Percentiles rank a stretch among this genome's conserved stretches.
Conservation (phyloP, 2,888 invertebrate species). For the Harmothoe impar region DNA sequence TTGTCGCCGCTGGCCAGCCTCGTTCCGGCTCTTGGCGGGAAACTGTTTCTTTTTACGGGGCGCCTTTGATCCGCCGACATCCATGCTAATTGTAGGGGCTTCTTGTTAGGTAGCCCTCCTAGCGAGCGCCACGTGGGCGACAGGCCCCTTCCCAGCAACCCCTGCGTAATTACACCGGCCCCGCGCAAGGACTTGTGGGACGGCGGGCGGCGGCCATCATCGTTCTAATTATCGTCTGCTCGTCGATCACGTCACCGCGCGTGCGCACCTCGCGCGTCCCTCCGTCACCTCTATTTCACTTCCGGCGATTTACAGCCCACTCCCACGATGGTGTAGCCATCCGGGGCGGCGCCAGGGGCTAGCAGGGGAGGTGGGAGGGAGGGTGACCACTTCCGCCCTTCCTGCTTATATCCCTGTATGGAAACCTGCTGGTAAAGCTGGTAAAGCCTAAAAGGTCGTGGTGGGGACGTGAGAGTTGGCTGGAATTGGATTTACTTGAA, state of each 20-base stretch:
- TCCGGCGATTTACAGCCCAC: slow-evolving; percentile 35
- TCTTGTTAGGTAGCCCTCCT: slow-evolving; percentile 24
- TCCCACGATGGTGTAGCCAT: slow-evolving; percentile 3
- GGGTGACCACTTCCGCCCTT: too few species aligned
- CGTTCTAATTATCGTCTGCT: slow-evolving; percentile 46
- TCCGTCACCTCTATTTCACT: slow-evolving; percentile 41
- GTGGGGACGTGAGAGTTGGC: background rate
- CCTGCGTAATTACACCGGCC: slow-evolving; percentile 49
- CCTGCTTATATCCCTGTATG: too few species aligned
- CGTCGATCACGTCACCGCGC: slow-evolving; percentile 43
- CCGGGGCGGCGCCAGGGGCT: background rate
- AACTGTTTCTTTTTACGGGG: slow-evolving; percentile 50
- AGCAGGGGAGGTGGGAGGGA: background rate
- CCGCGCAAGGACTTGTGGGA: slow-evolving; percentile 12
- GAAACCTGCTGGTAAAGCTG: too few species aligned
- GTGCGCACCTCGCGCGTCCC: slow-evolving; percentile 9
- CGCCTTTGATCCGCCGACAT: slow-evolving; percentile 34
- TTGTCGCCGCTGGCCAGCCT: slow-evolving; percentile 1
- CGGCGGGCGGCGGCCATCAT: slow-evolving; percentile 6
- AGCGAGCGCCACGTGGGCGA: background rate
- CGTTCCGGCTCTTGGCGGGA: slow-evolving; percentile 12
- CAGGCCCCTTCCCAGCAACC: slow-evolving; percentile 35
- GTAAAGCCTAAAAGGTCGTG: too few species aligned
- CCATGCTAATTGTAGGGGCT: slow-evolving; percentile 48
- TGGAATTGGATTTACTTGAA: background rate